Base-by-base conservation (phyloP, 1,140 invertebrate species). In the Trichonephila clavipes region DNA sequence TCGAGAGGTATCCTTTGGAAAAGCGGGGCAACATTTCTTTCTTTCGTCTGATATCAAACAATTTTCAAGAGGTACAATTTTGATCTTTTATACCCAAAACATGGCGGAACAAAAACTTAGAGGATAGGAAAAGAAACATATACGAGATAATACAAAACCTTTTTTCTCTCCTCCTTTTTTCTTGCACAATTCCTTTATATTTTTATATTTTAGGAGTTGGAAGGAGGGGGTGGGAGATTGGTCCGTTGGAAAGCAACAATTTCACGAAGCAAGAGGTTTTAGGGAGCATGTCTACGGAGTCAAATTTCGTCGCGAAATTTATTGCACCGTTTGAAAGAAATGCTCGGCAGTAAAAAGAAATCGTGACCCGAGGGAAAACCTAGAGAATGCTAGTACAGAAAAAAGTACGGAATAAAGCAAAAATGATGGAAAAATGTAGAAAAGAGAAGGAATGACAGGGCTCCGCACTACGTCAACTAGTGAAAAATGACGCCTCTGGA, bases 281-380 rank as follows among this genome's bases (percentile, higher is more conserved):
- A 87, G 92, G 83, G 21, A 92, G 83, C 82, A 87, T 93, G 92
- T 88, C 83, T 77, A 86, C 85, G 28, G 92, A 93, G 92, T 93
- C 85, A 93, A 93, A 93, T 93, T 93, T 93, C 92, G 92, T 93
- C 92, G 92, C 92, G 66, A 87, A 93, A 93, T 93, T 93, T 93
- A 93, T 93, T 72, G 92, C 92, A 93, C 44, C 83, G 92, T 93
- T 93, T 87, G 92, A 88, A 93, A 93, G 92, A 93, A 93, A 93
- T 93, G 92, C 59, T 93, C 83, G 92, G 92, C 92, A 93, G 92
- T 93, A 93, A 93, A 93, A 93, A 88, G 92, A 93, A 93, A 93
- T 93, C 92, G 92, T 93, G 92, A 93, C 92, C 92, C 92, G 85
- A 34, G 92, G 92, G 92, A 82, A 93, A 93, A 92, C 90, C 62